Evolutionary conservation across 2,797 vertebrate genomes (phyloP).

Genomic region (Squalus acanthias): DNA sequence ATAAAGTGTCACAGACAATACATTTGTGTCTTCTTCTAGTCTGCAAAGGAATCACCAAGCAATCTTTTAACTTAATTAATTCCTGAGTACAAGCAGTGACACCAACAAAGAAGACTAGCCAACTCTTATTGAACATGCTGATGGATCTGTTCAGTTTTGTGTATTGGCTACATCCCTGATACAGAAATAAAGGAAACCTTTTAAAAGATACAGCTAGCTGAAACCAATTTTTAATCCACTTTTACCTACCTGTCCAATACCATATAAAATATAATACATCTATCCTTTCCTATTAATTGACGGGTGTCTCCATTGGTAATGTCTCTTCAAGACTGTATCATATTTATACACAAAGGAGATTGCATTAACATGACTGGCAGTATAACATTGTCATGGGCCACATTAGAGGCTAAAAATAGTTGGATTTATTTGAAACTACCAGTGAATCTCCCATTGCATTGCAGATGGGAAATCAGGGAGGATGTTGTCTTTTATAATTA

Average conservation of each 20-base stretch:
- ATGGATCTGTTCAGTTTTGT: not conserved
- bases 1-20: not conserved
- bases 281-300: not conserved
- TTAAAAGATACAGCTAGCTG: not conserved
- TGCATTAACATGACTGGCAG: not conserved
- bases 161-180: not conserved
- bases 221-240: not conserved
- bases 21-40: not conserved
- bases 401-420: too few relatives aligned
- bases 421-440: too few relatives aligned
- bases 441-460: too few relatives aligned
- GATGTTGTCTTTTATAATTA: too few relatives aligned
- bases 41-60: not conserved
- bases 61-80: not conserved
- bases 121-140: not conserved
- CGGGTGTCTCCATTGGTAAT: not conserved
- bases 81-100: not conserved
- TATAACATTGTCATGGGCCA: too few relatives aligned
- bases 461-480: too few relatives aligned
- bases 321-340: not conserved
- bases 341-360: not conserved
- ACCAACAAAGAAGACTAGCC: not conserved
- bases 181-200: not conserved
- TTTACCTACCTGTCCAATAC: not conserved
- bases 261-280: not conserved